These are phyloP conservation scores for Congeria kusceri DNA, from an alignment of 2,888 invertebrate genomes.

Conservation along the genomic window DNA sequence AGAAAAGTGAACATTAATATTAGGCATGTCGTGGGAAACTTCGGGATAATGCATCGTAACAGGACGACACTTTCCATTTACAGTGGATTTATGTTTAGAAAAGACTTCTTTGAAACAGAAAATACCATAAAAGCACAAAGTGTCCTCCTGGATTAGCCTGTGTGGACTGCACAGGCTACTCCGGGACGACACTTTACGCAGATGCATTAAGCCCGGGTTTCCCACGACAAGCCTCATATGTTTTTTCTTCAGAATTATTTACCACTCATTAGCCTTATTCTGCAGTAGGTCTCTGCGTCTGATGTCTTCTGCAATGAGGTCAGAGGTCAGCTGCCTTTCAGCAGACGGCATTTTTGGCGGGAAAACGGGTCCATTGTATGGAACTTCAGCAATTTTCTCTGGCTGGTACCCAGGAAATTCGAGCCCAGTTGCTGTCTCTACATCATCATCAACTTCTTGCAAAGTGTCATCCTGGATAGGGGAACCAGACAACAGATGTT, in stretches of 20 bases:
- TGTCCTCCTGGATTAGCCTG: too few relatives aligned
- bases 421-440: slow-evolving; percentile 75
- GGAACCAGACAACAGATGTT: not conserved
- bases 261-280: slow-evolving; percentile 82
- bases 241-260: slow-evolving; percentile 22
- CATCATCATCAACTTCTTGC: slow-evolving; percentile 70
- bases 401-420: slow-evolving; percentile 80
- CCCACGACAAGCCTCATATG: not conserved
- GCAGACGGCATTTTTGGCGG: slow-evolving; percentile 67
- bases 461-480: slow-evolving; percentile 55
- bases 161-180: too few relatives aligned
- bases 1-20: too few relatives aligned
- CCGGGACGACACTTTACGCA: not conserved
- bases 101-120: too few relatives aligned
- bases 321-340: slow-evolving; percentile 67
- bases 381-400: slow-evolving; percentile 54
- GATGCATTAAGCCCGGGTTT: not conserved
- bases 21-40: too few relatives aligned
- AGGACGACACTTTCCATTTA: too few relatives aligned
- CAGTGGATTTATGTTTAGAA: too few relatives aligned
- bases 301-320: slow-evolving; percentile 79
- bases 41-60: too few relatives aligned
- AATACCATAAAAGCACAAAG: too few relatives aligned
- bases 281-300: slow-evolving; percentile 76
- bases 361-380: slow-evolving; percentile 75